phyloP scores from a whole-genome alignment of 1,140 invertebrate genomes.

The Diabrotica undecimpunctata region DNA sequence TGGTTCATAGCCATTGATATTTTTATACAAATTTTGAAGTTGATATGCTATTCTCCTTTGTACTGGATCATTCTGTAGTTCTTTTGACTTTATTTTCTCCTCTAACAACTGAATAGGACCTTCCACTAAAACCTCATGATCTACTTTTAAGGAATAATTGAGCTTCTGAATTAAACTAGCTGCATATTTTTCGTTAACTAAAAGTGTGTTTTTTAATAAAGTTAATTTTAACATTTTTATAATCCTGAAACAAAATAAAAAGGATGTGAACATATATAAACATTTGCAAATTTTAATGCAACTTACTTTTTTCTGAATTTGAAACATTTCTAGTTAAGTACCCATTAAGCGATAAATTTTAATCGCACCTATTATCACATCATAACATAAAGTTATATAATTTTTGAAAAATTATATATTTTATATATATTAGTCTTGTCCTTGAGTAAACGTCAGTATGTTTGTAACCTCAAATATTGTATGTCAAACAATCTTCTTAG shows the following conservation, averaged over 20 bases:
- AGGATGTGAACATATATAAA: not conserved
- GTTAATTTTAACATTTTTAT: not conserved
- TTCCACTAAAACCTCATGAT: constrained; percentile 18
- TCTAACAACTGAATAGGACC: constrained; percentile 47
- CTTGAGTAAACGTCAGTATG: too few relatives aligned
- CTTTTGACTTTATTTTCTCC: constrained; percentile 58
- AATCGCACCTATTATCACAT: too few relatives aligned
- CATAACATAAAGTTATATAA: too few relatives aligned
- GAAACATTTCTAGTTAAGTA: not conserved
- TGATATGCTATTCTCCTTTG: constrained; percentile 66
- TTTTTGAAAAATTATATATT: too few relatives aligned
- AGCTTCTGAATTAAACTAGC: constrained; percentile 11
- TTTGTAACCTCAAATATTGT: too few relatives aligned
- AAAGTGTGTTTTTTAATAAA: not conserved
- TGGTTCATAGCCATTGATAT: constrained; percentile 61
- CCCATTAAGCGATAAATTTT: not conserved
- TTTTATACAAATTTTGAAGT: constrained; percentile 67
- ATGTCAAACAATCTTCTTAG: too few relatives aligned
- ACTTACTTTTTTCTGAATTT: not conserved
- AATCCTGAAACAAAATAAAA: not conserved
- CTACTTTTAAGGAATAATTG: constrained; percentile 22
- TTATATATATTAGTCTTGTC: too few relatives aligned
- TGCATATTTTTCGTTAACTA: constrained; percentile 4
- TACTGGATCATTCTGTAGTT: constrained; percentile 64
- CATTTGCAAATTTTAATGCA: too few relatives aligned